phyloP scores from a whole-genome alignment of 2,797 vertebrate genomes.

The Rhyacichthys aspro region DNA sequence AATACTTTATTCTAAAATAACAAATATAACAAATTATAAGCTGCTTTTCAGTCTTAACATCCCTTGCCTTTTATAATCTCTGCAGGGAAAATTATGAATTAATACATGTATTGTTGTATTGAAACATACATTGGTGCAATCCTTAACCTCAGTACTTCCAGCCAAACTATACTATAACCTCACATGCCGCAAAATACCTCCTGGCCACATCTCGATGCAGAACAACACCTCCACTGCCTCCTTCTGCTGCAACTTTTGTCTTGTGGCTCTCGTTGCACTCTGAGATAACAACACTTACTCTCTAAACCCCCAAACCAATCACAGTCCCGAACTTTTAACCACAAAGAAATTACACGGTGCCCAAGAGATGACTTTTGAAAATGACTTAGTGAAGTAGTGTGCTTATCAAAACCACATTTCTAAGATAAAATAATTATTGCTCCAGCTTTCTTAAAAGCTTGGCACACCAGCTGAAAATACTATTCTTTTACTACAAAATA shows the following conservation, averaged over 20 bases:
- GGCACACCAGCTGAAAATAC: background rate
- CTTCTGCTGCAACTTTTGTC: background rate
- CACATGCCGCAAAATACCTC: background rate
- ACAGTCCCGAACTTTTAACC: background rate
- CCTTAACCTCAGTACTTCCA: too few relatives aligned
- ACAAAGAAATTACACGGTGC: background rate
- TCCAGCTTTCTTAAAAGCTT: background rate
- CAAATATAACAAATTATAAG: too few relatives aligned
- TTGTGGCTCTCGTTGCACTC: background rate
- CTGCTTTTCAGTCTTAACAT: too few relatives aligned
- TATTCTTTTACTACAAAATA: too few relatives aligned
- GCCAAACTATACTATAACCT: too few relatives aligned
- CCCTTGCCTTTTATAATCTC: too few relatives aligned
- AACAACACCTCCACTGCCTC: background rate
- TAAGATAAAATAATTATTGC: conserved; percentile 1
- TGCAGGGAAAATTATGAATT: too few relatives aligned
- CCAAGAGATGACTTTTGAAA: background rate
- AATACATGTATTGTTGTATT: too few relatives aligned
- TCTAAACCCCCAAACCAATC: background rate
- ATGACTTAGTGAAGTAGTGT: background rate
- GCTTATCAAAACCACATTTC: background rate
- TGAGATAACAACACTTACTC: background rate
- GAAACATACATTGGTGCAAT: too few relatives aligned
- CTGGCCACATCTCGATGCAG: too few relatives aligned
- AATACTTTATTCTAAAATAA: too few relatives aligned